A percentile compares a stretch with the other conserved stretches of the same genome.
Conservation (phyloP, 23 tunicate genomes). For the Trididemnum nubilum region DNA sequence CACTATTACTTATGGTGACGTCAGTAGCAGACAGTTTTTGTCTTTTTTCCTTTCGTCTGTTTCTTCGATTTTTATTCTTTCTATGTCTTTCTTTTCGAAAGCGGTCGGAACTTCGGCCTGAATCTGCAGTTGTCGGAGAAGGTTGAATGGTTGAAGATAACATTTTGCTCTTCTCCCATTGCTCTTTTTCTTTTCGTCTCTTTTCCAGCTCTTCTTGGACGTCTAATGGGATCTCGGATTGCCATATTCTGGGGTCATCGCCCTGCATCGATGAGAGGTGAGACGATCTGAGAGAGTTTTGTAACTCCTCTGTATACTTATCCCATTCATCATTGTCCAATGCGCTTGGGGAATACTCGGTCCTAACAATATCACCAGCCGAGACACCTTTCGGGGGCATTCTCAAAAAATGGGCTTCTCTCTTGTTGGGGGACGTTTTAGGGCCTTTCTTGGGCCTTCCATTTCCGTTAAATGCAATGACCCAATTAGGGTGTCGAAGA, state of each 20-base stretch:
- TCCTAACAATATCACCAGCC: neutral
- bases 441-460: conserved; percentile 12
- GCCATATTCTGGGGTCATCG: conserved; percentile 8
- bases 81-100: no score
- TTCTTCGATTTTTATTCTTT: neutral
- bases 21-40: no score
- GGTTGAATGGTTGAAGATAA: neutral
- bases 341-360: neutral
- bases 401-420: neutral
- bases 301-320: neutral
- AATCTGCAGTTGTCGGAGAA: neutral
- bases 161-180: no score
- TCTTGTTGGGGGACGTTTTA: neutral
- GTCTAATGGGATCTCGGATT: neutral
- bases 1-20: no score
- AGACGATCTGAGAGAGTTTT: neutral
- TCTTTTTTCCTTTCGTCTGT: neutral
- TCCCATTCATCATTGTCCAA: neutral
- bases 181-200: neutral
- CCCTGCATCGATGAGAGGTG: neutral
- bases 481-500: conserved; percentile 3
- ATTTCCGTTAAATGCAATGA: neutral
- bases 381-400: no score
- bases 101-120: no score
- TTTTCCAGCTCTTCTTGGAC: conserved; percentile 10